Evolutionary conservation across 1,140 invertebrate species (phyloP).

Genomic region (Dinoponera quadriceps): DNA sequence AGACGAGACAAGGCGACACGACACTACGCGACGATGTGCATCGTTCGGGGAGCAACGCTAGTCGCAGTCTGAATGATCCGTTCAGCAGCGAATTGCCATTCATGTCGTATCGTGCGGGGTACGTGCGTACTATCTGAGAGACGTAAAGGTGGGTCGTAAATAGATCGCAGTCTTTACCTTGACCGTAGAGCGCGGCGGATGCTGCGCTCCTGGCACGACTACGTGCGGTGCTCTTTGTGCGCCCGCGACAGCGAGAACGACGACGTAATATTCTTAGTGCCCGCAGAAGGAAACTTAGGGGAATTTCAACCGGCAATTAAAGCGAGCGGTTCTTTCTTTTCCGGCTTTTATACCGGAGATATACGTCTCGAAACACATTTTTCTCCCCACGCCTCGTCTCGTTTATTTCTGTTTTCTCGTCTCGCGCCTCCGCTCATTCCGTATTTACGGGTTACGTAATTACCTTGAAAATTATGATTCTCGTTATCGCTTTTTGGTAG

Average conservation of each 20-base stretch:
- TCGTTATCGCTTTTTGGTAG: constrained; percentile 20
- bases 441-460: constrained; percentile 18
- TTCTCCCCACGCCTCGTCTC: too few species aligned
- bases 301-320: neutral
- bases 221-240: neutral
- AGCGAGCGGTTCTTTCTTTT: neutral
- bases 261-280: neutral
- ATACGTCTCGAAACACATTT: too few species aligned
- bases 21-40: constrained; percentile 31
- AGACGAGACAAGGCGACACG: too few species aligned
- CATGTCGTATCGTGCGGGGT: constrained; percentile 68
- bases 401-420: too few species aligned
- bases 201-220: constrained; percentile 10
- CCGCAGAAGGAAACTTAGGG: neutral
- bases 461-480: constrained; percentile 6
- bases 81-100: constrained; percentile 75
- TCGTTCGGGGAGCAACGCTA: constrained; percentile 62
- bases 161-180: constrained; percentile 69
- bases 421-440: too few species aligned
- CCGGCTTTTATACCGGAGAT: neutral
- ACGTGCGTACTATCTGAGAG: constrained; percentile 71
- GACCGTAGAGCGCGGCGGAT: constrained; percentile 58
- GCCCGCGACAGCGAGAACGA: neutral
- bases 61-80: constrained; percentile 67
- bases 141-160: constrained; percentile 73